Base-by-base conservation (phyloP, 2,113 vertebrate genomes). In the Heterochromis multidens region DNA sequence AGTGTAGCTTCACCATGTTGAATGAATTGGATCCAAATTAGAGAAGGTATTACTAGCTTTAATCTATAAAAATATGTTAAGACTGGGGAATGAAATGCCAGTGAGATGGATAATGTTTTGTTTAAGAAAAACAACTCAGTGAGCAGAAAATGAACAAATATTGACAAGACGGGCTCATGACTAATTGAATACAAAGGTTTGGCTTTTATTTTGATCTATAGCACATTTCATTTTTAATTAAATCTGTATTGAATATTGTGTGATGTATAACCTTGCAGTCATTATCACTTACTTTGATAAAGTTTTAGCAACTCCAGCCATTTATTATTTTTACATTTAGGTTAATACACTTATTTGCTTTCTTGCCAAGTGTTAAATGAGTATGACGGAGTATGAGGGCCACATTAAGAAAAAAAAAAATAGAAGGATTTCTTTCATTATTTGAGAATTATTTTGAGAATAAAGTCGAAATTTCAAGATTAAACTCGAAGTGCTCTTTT, bases 1-100 rank as follows among this genome's bases (percentile, higher is more conserved):
- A 84, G 52, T 1, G 1, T 61, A 52, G 52, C 27, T 10, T 52
- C 67, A 7, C 46, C 46, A n/a, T 54, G 70, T 52, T 74, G 56
- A 78, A 56, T 83, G 31, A 56, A 9, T 78, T 80, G 60, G 23
- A 61, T 82, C 31, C 40, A 84, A 77, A 87, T 90, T 67, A 23
- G 77, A 89, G 58, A 33, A 13, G 11, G 46, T 49, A 70, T 54
- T 74, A 27, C 12, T 12, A 6, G 29, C 76, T 77, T 86, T 27
- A 33, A 80, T 80, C 31, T 37, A 57, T 78, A 78, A 4, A 43
- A 49, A 60, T 49, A 49, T 77, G 16, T 61, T 25, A 33, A 17
- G n/a, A 57, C 27, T 21, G 13, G 19, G 43, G 27, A 76, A 77
- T 74, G 3, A 82, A 87, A 88, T 83, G 74, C 43, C 27, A 74